These are phyloP conservation scores for Cranoglanis bouderius DNA, from an alignment of 2,113 vertebrate species.

Conservation along the genomic window DNA sequence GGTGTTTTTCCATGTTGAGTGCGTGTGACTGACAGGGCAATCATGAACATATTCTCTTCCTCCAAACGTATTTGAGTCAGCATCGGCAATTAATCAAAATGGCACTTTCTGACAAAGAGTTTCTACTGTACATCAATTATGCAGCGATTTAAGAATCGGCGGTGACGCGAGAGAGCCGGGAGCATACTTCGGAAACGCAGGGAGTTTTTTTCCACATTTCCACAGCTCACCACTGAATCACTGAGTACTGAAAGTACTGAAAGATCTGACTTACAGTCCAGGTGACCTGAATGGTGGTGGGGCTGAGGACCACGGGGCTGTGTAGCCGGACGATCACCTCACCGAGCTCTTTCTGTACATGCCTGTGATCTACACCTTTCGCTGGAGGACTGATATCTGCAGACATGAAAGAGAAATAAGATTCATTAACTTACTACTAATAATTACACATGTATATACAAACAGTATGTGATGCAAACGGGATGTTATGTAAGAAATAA, in stretches of 20 bases:
- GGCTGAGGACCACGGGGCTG: constrained; percentile 89
- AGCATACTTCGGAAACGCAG: neutral
- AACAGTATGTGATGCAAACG: neutral
- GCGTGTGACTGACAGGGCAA: constrained; percentile 51
- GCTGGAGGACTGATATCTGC: constrained; percentile 96
- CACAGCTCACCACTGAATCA: neutral
- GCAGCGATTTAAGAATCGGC: neutral
- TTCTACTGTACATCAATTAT: constrained; percentile 26
- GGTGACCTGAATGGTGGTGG: constrained; percentile 92
- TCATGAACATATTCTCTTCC: constrained; percentile 32
- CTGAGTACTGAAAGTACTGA: neutral
- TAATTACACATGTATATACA: too few species aligned
- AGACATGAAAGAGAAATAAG: constrained; percentile 14
- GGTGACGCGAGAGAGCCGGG: neutral
- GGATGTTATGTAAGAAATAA: neutral
- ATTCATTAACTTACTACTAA: neutral
- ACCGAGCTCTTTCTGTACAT: constrained; percentile 97
- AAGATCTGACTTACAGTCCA: constrained; percentile 85
- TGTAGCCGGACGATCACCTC: constrained; percentile 93
- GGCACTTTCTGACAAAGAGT: neutral
- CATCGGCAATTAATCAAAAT: constrained; percentile 67
- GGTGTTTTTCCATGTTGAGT: constrained; percentile 58
- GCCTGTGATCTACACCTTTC: constrained; percentile 96
- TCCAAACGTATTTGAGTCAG: constrained; percentile 61
- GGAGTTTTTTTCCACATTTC: neutral